phyloP scores from a whole-genome alignment of 2,797 vertebrate species.

The Phaenicophaeus curvirostris region DNA sequence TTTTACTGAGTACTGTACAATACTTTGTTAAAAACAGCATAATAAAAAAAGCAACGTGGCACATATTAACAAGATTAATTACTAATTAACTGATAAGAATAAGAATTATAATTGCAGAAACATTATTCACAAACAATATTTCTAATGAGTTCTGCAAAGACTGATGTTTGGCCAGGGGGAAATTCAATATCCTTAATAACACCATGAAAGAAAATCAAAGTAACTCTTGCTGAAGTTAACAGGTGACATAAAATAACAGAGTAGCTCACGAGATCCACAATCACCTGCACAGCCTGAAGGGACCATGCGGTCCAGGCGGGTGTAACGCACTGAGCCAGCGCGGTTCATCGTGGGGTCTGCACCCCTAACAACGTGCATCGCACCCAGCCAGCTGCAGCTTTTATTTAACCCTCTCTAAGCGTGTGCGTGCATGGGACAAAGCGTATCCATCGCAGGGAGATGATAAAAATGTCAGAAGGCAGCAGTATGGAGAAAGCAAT shows the following conservation, averaged over 20 bases:
- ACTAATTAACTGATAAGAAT: constrained; percentile 16
- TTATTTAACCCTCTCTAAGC: neutral
- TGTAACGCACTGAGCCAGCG: neutral
- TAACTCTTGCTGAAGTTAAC: neutral
- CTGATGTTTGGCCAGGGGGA: neutral
- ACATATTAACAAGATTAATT: constrained; percentile 20
- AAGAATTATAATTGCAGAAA: neutral
- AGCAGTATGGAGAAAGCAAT: rapidly evolving
- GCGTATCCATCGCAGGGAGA: neutral
- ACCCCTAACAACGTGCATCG: rapidly evolving
- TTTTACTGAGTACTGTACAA: neutral
- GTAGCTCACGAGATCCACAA: neutral
- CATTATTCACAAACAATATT: neutral
- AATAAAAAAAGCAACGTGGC: neutral
- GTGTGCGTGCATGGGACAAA: rapidly evolving
- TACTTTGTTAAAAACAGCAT: neutral
- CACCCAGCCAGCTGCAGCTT: neutral
- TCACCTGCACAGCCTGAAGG: neutral
- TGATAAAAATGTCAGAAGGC: neutral
- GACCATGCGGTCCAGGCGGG: rapidly evolving
- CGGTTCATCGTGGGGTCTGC: rapidly evolving
- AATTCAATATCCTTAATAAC: neutral
- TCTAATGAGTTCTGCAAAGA: neutral
- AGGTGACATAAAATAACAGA: neutral
- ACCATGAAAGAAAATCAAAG: neutral